These are phyloP conservation scores for Volucella zonaria DNA, from an alignment of 2,888 invertebrate genomes.

Conservation along the genomic window DNA sequence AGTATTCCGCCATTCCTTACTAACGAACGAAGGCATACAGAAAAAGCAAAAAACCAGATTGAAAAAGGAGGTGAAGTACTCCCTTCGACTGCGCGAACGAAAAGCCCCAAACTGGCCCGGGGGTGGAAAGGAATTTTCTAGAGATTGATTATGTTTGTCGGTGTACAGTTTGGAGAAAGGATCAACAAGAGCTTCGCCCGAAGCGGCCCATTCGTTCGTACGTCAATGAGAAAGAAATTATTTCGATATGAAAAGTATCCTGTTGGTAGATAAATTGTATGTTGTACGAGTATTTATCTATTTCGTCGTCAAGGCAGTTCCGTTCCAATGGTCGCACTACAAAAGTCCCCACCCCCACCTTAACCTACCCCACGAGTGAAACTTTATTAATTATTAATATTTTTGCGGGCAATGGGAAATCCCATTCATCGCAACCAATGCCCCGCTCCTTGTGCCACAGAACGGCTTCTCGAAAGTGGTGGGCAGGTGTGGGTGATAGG, in stretches of 20 bases:
- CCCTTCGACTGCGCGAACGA: background rate
- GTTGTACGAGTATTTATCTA: conserved; percentile 29
- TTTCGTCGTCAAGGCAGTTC: conserved; percentile 29
- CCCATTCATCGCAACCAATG: conserved; percentile 22
- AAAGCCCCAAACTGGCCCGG: conserved; percentile 15
- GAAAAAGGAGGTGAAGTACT: too few relatives aligned
- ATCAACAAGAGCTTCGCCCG: conserved; percentile 39
- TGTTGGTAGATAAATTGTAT: conserved; percentile 36
- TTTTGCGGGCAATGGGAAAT: conserved; percentile 16
- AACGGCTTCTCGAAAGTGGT: background rate
- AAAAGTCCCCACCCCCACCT: background rate
- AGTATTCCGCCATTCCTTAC: conserved; percentile 18
- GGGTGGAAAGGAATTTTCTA: conserved; percentile 22
- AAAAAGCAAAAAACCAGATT: background rate
- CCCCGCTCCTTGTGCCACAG: too few relatives aligned
- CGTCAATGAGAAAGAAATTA: conserved; percentile 42
- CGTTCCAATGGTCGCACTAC: background rate
- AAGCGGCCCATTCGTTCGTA: background rate
- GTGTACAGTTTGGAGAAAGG: conserved; percentile 28
- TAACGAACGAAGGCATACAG: background rate
- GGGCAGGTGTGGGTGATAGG: background rate
- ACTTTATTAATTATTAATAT: conserved; percentile 66
- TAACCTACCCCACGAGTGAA: conserved; percentile 20
- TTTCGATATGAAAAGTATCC: conserved; percentile 50
- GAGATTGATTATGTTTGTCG: conserved; percentile 37